phyloP scores from a whole-genome alignment of 1,140 invertebrate genomes.

The Vanessa atalanta region DNA sequence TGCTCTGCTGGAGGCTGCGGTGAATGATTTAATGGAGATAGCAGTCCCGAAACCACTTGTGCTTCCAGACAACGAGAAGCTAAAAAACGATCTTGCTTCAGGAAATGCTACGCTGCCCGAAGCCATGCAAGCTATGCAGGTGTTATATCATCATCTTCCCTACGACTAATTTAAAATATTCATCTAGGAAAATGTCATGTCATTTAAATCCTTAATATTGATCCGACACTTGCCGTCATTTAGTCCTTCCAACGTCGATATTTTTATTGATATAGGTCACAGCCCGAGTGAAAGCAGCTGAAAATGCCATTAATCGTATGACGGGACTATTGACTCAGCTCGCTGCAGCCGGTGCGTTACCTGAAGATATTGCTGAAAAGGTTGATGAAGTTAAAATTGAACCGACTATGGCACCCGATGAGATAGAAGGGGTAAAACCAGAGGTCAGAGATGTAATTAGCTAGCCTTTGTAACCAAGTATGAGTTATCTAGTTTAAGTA shows the following conservation, averaged over 20 bases:
- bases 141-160: constrained; percentile 6
- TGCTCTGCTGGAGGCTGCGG: constrained; percentile 45
- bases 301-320: constrained; percentile 55
- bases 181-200: too few species aligned
- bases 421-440: constrained; percentile 1
- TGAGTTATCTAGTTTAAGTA: too few species aligned
- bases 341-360: constrained; percentile 51
- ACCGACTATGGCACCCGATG: background rate
- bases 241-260: background rate
- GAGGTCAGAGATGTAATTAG: background rate
- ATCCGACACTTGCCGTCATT: too few species aligned
- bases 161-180: background rate
- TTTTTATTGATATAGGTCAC: constrained; percentile 45
- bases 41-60: constrained; percentile 44
- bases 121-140: constrained; percentile 69
- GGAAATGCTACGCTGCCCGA: constrained; percentile 60
- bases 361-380: constrained; percentile 36
- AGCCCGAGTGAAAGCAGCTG: constrained; percentile 59
- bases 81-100: constrained; percentile 49
- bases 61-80: constrained; percentile 56
- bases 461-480: background rate
- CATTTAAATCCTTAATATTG: too few species aligned
- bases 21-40: constrained; percentile 39
- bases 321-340: constrained; percentile 56
- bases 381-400: constrained; percentile 27